phyloP scores from a whole-genome alignment of 53 echinoderm and acorn worm species.

The Antedon mediterranea region DNA sequence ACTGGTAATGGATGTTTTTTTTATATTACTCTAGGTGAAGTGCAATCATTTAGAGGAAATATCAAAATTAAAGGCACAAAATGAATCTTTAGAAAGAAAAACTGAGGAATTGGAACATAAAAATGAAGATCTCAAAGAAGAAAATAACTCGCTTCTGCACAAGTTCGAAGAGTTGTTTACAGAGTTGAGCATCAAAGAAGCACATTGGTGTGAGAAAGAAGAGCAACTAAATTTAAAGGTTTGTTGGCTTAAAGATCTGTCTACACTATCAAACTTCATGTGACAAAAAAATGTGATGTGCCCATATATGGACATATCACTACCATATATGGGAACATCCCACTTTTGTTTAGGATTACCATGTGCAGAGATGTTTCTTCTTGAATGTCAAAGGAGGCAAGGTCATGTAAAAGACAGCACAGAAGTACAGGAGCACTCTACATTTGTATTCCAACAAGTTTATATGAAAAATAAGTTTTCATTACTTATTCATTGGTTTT shows the following conservation, averaged over 20 bases:
- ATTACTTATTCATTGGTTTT: too few relatives aligned
- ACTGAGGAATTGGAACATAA: slow-evolving; percentile 28
- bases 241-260: background rate
- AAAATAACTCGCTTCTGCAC: slow-evolving; percentile 43
- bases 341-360: too few relatives aligned
- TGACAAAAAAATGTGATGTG: too few relatives aligned
- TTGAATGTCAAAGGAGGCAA: too few relatives aligned
- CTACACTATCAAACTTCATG: too few relatives aligned
- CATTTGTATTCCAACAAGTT: too few relatives aligned
- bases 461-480: too few relatives aligned
- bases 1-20: background rate
- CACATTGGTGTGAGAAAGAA: slow-evolving; percentile 95
- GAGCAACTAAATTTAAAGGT: slow-evolving; percentile 94
- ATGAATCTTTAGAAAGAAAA: slow-evolving; percentile 27
- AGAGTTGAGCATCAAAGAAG: slow-evolving; percentile 89
- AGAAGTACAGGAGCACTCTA: too few relatives aligned
- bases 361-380: too few relatives aligned
- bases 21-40: slow-evolving; percentile 3
- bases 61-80: slow-evolving; percentile 20
- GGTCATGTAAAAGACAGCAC: too few relatives aligned
- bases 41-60: slow-evolving; percentile 64
- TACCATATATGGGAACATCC: too few relatives aligned
- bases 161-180: slow-evolving; percentile 89
- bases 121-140: slow-evolving; percentile 33
- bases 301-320: too few relatives aligned